Percentiles rank a stretch among this genome's conserved stretches.
phyloP scores from a whole-genome alignment of 2,797 vertebrate genomes.

The Hydrophis major region DNA sequence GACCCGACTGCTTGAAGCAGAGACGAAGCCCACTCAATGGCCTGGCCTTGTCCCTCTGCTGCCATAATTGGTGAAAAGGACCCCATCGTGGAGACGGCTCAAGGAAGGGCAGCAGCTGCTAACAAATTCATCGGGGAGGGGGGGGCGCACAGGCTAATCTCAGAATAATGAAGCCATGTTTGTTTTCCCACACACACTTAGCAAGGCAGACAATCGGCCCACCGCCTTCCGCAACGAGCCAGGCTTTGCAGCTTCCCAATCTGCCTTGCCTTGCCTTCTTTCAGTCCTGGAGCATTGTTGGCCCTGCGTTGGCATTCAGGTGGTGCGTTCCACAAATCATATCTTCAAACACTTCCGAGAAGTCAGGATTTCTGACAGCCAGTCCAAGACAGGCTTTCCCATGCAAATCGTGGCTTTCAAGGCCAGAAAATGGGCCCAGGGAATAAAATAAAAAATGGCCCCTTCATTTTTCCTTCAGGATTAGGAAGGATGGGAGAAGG shows the following conservation, averaged over 20 bases:
- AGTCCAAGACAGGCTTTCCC: neutral
- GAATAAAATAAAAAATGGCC: neutral
- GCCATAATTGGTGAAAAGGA: neutral
- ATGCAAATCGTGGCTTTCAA: slow-evolving; percentile 20
- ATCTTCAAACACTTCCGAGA: slow-evolving; percentile 20
- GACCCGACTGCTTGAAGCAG: neutral
- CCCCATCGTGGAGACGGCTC: neutral
- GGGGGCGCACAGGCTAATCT: neutral
- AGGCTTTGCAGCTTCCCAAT: neutral
- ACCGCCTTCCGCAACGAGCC: neutral
- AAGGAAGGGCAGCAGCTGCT: neutral
- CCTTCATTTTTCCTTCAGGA: neutral
- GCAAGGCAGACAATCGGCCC: slow-evolving; percentile 8
- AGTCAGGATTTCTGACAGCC: slow-evolving; percentile 9
- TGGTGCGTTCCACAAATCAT: neutral
- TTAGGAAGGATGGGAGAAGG: neutral
- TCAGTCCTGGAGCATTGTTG: neutral
- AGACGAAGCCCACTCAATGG: neutral
- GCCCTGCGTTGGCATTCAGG: neutral
- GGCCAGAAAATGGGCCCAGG: neutral
- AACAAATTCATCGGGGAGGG: neutral
- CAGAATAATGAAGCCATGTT: slow-evolving; percentile 25
- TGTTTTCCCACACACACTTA: slow-evolving; percentile 33
- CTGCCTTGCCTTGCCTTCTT: neutral
- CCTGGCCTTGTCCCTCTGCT: rapidly evolving